Percentiles rank a stretch among this genome's conserved stretches.
Conservation (phyloP, 2,797 vertebrate genomes). For the Pipistrellus pipistrellus region DNA sequence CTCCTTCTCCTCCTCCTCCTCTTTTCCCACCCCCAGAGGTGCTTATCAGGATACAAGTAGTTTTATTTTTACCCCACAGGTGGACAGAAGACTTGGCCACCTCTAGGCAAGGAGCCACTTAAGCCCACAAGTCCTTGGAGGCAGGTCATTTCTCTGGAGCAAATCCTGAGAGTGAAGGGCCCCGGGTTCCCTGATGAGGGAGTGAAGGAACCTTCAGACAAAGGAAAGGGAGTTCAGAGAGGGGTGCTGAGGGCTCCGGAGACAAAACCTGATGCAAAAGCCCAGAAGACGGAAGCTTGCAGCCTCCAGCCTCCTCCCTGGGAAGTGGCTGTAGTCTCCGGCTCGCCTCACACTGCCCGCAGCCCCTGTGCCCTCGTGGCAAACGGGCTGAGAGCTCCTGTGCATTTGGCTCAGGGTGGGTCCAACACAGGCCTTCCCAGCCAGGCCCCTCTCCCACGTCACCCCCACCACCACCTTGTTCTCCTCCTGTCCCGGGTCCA, state of each 20-base stretch:
- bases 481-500: background rate
- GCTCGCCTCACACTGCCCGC: no score
- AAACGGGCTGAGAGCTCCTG: no score
- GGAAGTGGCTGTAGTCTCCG: background rate
- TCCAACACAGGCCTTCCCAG: background rate
- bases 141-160: background rate
- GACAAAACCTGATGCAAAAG: background rate
- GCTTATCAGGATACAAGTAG: background rate
- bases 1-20: background rate
- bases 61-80: background rate
- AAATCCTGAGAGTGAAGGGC: background rate
- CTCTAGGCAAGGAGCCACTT: background rate
- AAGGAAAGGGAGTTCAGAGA: background rate
- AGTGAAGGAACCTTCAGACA: background rate
- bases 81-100: background rate
- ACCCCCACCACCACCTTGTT: background rate
- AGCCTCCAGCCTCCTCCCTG: background rate
- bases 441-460: background rate
- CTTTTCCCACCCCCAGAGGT: background rate
- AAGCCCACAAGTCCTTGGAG: background rate
- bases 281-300: background rate
- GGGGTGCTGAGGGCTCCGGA: background rate
- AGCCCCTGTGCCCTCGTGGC: background rate
- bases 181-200: background rate
- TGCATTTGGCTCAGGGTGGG: no score